A percentile compares a stretch with the other conserved stretches of the same genome.
These are phyloP conservation scores for Ophioninae sp. DNA, from an alignment of 2,888 invertebrate species.

Conservation along the genomic window DNA sequence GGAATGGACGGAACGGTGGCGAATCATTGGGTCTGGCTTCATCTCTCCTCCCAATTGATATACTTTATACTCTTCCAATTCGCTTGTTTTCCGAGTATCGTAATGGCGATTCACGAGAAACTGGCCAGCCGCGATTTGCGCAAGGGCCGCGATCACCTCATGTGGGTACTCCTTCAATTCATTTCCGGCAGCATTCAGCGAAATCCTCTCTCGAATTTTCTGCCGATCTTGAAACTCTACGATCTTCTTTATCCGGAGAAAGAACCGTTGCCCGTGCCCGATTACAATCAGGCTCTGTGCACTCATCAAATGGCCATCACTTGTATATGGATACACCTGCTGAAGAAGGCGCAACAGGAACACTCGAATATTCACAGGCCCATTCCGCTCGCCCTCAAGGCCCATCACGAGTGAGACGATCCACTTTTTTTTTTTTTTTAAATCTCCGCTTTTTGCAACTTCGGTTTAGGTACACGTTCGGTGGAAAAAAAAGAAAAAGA, in stretches of 20 bases:
- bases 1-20: constrained; percentile 84
- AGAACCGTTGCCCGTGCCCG: constrained; percentile 94
- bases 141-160: constrained; percentile 97
- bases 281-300: constrained; percentile 92
- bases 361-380: constrained; percentile 89
- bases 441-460: too few species aligned
- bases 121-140: constrained; percentile 90
- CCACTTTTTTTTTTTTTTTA: background rate
- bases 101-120: constrained; percentile 93
- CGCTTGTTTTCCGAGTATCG: constrained; percentile 95
- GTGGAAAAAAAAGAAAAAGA: too few species aligned
- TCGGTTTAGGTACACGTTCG: too few species aligned
- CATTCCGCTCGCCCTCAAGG: constrained; percentile 90
- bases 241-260: constrained; percentile 96
- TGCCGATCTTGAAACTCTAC: constrained; percentile 94
- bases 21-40: constrained; percentile 94
- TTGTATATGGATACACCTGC: constrained; percentile 97
- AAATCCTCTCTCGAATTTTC: constrained; percentile 93
- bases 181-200: constrained; percentile 98
- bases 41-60: constrained; percentile 96
- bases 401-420: constrained; percentile 89
- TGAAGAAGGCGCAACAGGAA: constrained; percentile 95
- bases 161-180: constrained; percentile 99
- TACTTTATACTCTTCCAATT: constrained; percentile 97
- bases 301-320: constrained; percentile 96